These are phyloP conservation scores for Bombyx mandarina DNA, from an alignment of 1,140 invertebrate species.

Conservation along the genomic window DNA sequence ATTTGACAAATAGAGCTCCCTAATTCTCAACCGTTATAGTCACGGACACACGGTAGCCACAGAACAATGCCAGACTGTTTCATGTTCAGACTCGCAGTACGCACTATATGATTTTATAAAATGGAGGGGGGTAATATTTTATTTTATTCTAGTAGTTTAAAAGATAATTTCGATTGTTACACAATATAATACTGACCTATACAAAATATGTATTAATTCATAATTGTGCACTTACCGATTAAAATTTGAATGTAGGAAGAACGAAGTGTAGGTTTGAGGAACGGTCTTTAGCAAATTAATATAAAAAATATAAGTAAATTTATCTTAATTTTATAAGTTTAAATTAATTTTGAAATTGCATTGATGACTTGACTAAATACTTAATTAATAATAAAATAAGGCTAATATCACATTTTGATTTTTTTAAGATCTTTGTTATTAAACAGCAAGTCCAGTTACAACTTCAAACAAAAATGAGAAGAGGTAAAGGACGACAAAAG, in stretches of 20 bases:
- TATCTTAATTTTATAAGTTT: slow-evolving; percentile 1
- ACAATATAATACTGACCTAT: too few species aligned
- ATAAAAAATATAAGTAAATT: background rate
- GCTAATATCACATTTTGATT: slow-evolving; percentile 43
- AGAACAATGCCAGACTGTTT: too few species aligned
- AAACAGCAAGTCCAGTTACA: slow-evolving; percentile 49
- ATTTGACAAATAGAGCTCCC: too few species aligned
- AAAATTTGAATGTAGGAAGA: too few species aligned
- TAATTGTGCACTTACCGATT: background rate
- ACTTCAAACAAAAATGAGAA: slow-evolving; percentile 64
- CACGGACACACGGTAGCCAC: too few species aligned
- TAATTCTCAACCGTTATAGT: too few species aligned
- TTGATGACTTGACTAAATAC: slow-evolving; percentile 47
- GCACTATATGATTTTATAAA: background rate
- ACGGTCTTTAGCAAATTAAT: too few species aligned
- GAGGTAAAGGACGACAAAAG: slow-evolving; percentile 55
- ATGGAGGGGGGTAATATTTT: background rate
- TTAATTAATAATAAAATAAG: slow-evolving; percentile 28
- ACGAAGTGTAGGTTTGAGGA: too few species aligned
- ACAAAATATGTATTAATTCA: too few species aligned
- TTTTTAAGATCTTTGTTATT: slow-evolving; percentile 25
- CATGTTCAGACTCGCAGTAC: too few species aligned
- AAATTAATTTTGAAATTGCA: slow-evolving; percentile 33
- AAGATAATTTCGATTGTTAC: background rate
- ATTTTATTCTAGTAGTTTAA: background rate